phyloP scores from a whole-genome alignment of 2,113 vertebrate species.

The Felis chaus region DNA sequence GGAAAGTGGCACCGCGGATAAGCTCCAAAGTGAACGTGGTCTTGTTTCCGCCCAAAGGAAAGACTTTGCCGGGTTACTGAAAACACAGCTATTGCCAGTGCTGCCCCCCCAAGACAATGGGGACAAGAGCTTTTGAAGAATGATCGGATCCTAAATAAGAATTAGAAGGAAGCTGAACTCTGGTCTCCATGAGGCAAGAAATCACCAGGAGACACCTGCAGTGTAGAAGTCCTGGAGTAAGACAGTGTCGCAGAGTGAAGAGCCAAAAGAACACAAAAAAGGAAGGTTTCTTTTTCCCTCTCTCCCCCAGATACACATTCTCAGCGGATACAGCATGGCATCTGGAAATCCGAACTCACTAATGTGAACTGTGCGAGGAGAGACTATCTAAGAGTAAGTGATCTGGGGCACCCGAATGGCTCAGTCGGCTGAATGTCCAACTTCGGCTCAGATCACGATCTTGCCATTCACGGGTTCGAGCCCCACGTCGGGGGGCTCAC shows the following conservation, averaged over 20 bases:
- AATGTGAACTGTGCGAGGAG: background rate
- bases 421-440: too few species aligned
- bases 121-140: background rate
- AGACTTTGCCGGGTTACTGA: background rate
- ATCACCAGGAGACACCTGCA: background rate
- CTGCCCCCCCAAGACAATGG: background rate
- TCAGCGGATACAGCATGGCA: background rate
- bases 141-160: background rate
- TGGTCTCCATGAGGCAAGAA: background rate
- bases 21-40: accelerated
- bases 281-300: background rate
- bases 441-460: too few species aligned
- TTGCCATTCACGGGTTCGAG: too few species aligned
- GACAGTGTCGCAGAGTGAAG: background rate
- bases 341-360: background rate
- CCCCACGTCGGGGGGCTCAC: too few species aligned
- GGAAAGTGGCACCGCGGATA: background rate
- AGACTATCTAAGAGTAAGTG: background rate
- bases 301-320: background rate
- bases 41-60: background rate
- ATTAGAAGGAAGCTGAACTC: background rate
- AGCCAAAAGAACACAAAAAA: background rate
- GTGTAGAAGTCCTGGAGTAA: background rate
- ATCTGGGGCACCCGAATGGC: too few species aligned
- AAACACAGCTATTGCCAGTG: background rate